Evolutionary conservation across 1,140 invertebrate species (phyloP).

Genomic region (Pogonognathellus flavescens): DNA sequence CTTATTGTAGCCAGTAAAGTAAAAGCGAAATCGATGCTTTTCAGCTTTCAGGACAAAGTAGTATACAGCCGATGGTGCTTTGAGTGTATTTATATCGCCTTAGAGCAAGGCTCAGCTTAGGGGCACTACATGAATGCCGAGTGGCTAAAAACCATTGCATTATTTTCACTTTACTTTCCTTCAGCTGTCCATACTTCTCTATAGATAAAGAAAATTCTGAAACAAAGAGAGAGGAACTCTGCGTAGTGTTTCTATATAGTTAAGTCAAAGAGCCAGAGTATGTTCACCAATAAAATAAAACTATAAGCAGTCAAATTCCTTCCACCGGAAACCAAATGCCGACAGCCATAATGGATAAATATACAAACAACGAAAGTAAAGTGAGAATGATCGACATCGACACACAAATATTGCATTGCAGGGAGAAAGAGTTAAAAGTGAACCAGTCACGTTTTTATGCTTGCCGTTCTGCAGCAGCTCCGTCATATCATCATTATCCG

Average conservation of each 20-base stretch:
- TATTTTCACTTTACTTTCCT: conserved; percentile 25
- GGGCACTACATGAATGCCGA: background rate
- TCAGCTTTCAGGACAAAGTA: conserved; percentile 3
- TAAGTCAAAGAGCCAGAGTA: background rate
- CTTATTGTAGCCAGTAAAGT: conserved; percentile 13
- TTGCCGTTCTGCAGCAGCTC: too few relatives aligned
- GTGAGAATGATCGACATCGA: background rate
- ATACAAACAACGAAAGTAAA: background rate
- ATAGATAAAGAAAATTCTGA: background rate
- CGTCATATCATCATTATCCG: too few relatives aligned
- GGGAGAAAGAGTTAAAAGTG: too few relatives aligned
- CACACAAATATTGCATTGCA: too few relatives aligned
- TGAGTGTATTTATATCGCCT: background rate
- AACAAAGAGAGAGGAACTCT: background rate
- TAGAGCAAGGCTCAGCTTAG: too few relatives aligned
- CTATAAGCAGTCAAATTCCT: conserved; percentile 13
- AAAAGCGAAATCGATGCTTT: conserved; percentile 25
- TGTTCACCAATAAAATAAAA: background rate
- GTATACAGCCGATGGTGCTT: background rate
- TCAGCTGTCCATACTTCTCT: conserved; percentile 28
- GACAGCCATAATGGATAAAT: background rate
- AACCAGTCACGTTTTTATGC: too few relatives aligned
- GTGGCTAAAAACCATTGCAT: conserved; percentile 10
- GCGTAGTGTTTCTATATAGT: background rate
- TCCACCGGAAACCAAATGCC: conserved; percentile 32